Conservation (phyloP, 1,140 invertebrate genomes). For the Oryctes rhinoceros region DNA sequence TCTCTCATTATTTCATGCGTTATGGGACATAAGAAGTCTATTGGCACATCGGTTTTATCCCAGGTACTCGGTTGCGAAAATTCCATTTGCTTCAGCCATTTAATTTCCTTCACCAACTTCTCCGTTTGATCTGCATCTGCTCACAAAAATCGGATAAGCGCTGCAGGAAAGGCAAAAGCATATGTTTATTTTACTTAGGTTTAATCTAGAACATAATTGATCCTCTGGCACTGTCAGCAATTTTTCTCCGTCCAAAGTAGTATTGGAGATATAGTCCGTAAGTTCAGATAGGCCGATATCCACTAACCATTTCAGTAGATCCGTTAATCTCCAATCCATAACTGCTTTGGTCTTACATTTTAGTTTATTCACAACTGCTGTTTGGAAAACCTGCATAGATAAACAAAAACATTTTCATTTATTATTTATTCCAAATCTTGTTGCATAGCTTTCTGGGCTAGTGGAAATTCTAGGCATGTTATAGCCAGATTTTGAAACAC, state of each 20-base stretch:
- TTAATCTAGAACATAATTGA: slow-evolving; percentile 64
- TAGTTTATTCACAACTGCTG: slow-evolving; percentile 56
- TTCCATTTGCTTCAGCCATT: slow-evolving; percentile 65
- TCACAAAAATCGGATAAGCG: slow-evolving; percentile 26
- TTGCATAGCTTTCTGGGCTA: too few species aligned
- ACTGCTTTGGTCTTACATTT: slow-evolving; percentile 54
- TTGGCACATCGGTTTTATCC: slow-evolving; percentile 62
- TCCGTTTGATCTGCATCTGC: slow-evolving; percentile 53
- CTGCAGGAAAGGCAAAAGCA: not conserved
- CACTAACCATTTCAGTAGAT: slow-evolving; percentile 71
- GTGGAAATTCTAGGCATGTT: too few species aligned
- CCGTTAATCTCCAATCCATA: slow-evolving; percentile 68
- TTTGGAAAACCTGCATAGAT: slow-evolving; percentile 55
- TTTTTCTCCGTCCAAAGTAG: slow-evolving; percentile 69
- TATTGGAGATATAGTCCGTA: slow-evolving; percentile 61
- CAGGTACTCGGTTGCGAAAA: slow-evolving; percentile 47
- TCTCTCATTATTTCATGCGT: slow-evolving; percentile 83
- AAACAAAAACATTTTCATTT: too few species aligned
- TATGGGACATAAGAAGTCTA: slow-evolving; percentile 83
- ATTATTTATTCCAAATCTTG: too few species aligned
- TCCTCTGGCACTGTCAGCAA: slow-evolving; percentile 66
- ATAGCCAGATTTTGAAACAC: too few species aligned
- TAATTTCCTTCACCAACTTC: slow-evolving; percentile 60
- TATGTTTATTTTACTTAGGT: slow-evolving; percentile 61
- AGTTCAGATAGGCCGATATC: slow-evolving; percentile 67